Evolutionary conservation across 2,888 invertebrate genomes (phyloP), one percentile per base, ranked within the genome.

Genomic region (Unio delphinus): DNA sequence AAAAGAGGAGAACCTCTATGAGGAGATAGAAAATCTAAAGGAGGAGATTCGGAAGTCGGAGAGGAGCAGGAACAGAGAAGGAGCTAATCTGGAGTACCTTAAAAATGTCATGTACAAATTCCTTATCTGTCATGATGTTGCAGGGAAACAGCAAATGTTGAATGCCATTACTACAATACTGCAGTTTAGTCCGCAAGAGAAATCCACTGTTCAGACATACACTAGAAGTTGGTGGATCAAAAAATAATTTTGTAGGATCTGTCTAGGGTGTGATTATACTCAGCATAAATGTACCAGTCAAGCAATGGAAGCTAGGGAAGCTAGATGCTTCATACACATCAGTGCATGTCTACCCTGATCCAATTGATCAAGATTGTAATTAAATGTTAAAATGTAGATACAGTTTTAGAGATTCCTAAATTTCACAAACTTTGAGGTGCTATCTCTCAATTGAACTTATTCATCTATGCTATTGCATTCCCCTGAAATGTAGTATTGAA

Each of bases 71-170:
- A 94, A 95, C 3, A 76, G 95, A 0, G 95, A 95, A 89, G 95
- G 95, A 11, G 95, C 95, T 0, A 96, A 96, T 90, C 90, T 96
- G 58, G 96, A 96, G 88, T 97, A 97, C 88, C 90, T 97, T 69
- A 96, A 97, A 89, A 97, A 97, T 90, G 96, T 97, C 6, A 94
- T 96, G 66, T 92, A 95, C 67, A 94, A 95, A 74, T 96, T 94
- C 87, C 91, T 96, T 55, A 92, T 94, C 70, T 94, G 94, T 2
- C 92, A 92, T 0, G 95, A 95, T 88, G 89, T 91, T 55, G 92
- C 92, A 3, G 94, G 94, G 1, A 93, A 94, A 71, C 92, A 92
- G 55, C 95, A 95, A 86, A 96, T 96, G 95, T 89, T 96, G 26
- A 96, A 96, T 90, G 96, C 96, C 0, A 96, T 97, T 69, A 94